phyloP scores from a whole-genome alignment of 1,140 invertebrate genomes.

The Tetragonula clypearis region DNA sequence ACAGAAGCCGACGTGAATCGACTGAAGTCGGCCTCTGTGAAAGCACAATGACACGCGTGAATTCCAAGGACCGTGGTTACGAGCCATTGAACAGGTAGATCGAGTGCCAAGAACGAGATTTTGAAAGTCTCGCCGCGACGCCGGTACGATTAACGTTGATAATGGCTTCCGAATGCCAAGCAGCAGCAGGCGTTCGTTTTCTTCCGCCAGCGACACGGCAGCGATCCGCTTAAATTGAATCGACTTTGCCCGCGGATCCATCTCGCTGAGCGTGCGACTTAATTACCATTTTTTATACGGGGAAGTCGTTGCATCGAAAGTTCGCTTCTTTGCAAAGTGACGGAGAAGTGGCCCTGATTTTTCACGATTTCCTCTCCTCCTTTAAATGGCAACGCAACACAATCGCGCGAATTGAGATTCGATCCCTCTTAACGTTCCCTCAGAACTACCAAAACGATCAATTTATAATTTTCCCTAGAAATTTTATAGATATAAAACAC shows the following conservation, averaged over 20 bases:
- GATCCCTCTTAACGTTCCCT: background rate
- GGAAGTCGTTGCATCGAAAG: background rate
- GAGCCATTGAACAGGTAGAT: slow-evolving; percentile 24
- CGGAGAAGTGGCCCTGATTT: background rate
- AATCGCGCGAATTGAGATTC: background rate
- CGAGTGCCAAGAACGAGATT: slow-evolving; percentile 38
- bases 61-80: slow-evolving; percentile 21
- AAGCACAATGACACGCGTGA: slow-evolving; percentile 28
- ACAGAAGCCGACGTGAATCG: background rate
- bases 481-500: too few species aligned
- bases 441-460: too few species aligned
- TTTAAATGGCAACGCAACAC: background rate
- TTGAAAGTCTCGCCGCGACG: slow-evolving; percentile 34
- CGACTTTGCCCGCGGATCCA: background rate
- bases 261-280: background rate
- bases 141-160: slow-evolving; percentile 15
- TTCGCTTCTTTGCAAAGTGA: background rate
- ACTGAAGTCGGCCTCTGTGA: background rate
- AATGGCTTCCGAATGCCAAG: slow-evolving; percentile 23
- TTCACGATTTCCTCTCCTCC: background rate
- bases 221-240: background rate
- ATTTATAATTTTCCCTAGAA: too few species aligned
- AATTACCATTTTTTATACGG: background rate
- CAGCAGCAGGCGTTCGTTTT: background rate
- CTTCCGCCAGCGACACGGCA: slow-evolving; percentile 19